Evolutionary conservation across 2,113 vertebrate genomes (phyloP), one percentile per base, ranked within the genome.

Genomic region (Ursus arctos): DNA sequence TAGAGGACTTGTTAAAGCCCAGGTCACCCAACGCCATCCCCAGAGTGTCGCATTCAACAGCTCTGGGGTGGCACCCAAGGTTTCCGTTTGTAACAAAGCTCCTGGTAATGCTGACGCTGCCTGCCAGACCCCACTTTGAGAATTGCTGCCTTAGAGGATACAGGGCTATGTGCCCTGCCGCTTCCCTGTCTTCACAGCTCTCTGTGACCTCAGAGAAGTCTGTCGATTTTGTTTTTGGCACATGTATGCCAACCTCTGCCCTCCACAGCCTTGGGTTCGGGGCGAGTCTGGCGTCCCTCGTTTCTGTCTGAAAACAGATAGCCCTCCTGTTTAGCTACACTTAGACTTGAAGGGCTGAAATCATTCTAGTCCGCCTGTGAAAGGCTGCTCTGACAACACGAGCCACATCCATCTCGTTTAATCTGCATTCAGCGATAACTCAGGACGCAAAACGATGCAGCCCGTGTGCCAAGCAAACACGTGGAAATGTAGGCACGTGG

Each of bases 381-480:
- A 95, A 91, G 88, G 24, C 61, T 72, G 55, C 51, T 91, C 81
- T 95, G 69, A 88, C 95, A 96, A 61, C 24, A 36, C 0, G 7
- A 69, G 81, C 63, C 43, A 4, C 9, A 4, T 88, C 59, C 36
- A 5, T 76, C 90, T 93, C 82, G 81, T 21, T 95, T 84, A 21
- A 63, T 93, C 51, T 96, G 40, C 72, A 36, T 95, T 88, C 4
- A 26, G 43, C 71, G 77, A 24, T 31, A 57, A 28, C 55, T 83
- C 55, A 93, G 77, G 92, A 76, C 77, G 65, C 43, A 81, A 40
- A 26, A 33, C 14, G 74, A 71, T 22, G 6, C 21, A 21, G 31
- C 76, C 10, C 85, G 31, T 92, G 79, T 91, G 95, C 71, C 63
- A 59, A 49, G 65, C n/a, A 49, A 92, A 57, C 74, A 40, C 36